Percentiles rank a stretch among this genome's conserved stretches.
Evolutionary conservation across 2,113 vertebrate species (phyloP).

Genomic region (Enhydra lutris): DNA sequence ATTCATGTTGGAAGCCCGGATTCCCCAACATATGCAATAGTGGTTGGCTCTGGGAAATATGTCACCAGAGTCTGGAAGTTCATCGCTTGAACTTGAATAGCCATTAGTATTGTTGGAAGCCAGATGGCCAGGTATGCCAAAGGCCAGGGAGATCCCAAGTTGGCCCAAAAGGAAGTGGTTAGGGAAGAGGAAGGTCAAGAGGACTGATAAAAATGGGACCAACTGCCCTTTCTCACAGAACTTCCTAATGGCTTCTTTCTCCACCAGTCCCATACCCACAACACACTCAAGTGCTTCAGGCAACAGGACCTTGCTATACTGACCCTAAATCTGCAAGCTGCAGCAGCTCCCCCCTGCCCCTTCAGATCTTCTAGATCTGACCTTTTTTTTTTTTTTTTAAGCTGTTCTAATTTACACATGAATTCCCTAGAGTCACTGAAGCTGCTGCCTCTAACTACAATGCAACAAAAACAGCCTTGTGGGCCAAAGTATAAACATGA

Average conservation of each 20-base stretch:
- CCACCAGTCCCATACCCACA: not conserved
- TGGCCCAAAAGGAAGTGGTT: not conserved
- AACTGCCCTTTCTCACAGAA: not conserved
- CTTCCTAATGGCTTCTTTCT: not conserved
- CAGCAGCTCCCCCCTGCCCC: conserved; percentile 34
- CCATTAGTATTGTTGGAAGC: not conserved
- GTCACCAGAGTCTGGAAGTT: conserved; percentile 59
- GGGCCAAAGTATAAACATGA: conserved; percentile 36
- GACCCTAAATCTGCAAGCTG: not conserved
- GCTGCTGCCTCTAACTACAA: conserved; percentile 46
- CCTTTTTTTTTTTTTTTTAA: not conserved
- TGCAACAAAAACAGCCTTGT: conserved; percentile 41
- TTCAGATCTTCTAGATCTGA: conserved; percentile 19
- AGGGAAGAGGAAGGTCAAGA: not conserved
- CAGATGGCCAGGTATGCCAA: conserved; percentile 7
- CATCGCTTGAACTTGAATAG: conserved; percentile 45
- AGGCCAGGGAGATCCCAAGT: conserved; percentile 4
- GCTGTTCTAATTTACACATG: not conserved
- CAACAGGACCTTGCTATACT: not conserved
- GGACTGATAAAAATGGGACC: not conserved
- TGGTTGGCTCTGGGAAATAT: conserved; percentile 66
- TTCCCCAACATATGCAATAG: conserved; percentile 73
- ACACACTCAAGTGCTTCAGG: not conserved
- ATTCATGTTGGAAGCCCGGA: conserved; percentile 69
- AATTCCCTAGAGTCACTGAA: conserved; percentile 44